A percentile compares a stretch with the other conserved stretches of the same genome.
These are phyloP conservation scores for Lutjanus argentimaculatus DNA, from an alignment of 2,797 vertebrate species.

Conservation along the genomic window DNA sequence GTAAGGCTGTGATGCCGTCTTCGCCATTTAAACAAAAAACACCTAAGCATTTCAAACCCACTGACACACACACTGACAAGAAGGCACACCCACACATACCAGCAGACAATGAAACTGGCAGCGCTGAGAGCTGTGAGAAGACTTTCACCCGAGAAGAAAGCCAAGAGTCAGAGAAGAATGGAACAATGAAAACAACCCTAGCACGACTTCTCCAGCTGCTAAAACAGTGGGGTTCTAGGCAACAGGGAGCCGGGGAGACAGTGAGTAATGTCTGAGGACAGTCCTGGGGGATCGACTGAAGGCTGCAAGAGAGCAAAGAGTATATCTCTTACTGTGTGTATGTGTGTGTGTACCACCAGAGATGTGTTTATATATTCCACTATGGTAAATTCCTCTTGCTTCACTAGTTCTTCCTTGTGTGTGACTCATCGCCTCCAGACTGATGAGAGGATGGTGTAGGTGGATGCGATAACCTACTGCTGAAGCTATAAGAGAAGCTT, in stretches of 20 bases:
- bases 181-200: slow-evolving; percentile 71
- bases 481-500: slow-evolving; percentile 36
- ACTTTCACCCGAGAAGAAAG: slow-evolving; percentile 50
- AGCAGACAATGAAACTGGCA: slow-evolving; percentile 51
- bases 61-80: slow-evolving; percentile 31
- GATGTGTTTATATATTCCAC: slow-evolving; percentile 64
- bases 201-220: slow-evolving; percentile 70
- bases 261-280: slow-evolving; percentile 74
- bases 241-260: slow-evolving; percentile 64
- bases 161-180: slow-evolving; percentile 59
- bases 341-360: slow-evolving; percentile 36
- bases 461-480: slow-evolving; percentile 44
- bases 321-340: slow-evolving; percentile 14
- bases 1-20: slow-evolving; percentile 40
- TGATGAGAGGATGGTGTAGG: slow-evolving; percentile 65
- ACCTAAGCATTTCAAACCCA: slow-evolving; percentile 32
- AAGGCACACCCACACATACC: slow-evolving; percentile 3
- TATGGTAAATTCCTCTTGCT: slow-evolving; percentile 59
- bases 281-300: slow-evolving; percentile 59
- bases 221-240: slow-evolving; percentile 54
- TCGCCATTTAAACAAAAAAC: slow-evolving; percentile 54
- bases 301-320: slow-evolving; percentile 45
- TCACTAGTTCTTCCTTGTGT: slow-evolving; percentile 54
- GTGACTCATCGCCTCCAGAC: slow-evolving; percentile 70
- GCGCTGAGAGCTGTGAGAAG: slow-evolving; percentile 34